Evolutionary conservation across 2,797 vertebrate genomes (phyloP).

Genomic region (Muraenolepis orangiensis): DNA sequence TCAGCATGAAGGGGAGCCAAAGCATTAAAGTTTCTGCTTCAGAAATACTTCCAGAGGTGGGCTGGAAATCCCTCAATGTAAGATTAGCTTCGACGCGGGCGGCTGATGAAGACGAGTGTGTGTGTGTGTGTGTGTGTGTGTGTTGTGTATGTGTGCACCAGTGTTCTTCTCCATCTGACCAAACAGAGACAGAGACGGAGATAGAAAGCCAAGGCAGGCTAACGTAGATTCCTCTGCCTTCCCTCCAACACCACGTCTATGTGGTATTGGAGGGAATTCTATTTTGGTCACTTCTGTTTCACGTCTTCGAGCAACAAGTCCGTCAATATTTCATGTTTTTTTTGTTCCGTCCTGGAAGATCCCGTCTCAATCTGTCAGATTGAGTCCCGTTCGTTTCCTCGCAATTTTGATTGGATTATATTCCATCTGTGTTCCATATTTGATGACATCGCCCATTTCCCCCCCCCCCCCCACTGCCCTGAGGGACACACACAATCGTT

Average conservation of each 20-base stretch:
- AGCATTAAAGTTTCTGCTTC: slow-evolving; percentile 41
- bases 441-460: background rate
- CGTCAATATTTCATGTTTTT: background rate
- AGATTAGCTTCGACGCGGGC: slow-evolving; percentile 51
- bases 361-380: background rate
- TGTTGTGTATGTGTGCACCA: background rate
- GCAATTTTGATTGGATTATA: background rate
- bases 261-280: no score
- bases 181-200: background rate
- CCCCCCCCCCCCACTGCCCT: background rate
- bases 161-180: background rate
- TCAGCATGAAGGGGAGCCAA: slow-evolving; percentile 28
- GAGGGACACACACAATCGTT: background rate
- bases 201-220: background rate
- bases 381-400: background rate
- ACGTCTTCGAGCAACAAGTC: background rate
- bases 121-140: background rate
- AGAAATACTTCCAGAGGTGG: slow-evolving; percentile 41
- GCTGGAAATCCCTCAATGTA: slow-evolving; percentile 47
- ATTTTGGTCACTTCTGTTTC: background rate
- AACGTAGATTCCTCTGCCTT: background rate
- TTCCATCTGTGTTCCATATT: background rate
- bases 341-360: background rate
- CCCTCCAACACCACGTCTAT: no score
- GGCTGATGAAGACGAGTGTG: background rate